These are phyloP conservation scores for Atethmia centrago DNA, from an alignment of 2,888 invertebrate species.

Conservation along the genomic window DNA sequence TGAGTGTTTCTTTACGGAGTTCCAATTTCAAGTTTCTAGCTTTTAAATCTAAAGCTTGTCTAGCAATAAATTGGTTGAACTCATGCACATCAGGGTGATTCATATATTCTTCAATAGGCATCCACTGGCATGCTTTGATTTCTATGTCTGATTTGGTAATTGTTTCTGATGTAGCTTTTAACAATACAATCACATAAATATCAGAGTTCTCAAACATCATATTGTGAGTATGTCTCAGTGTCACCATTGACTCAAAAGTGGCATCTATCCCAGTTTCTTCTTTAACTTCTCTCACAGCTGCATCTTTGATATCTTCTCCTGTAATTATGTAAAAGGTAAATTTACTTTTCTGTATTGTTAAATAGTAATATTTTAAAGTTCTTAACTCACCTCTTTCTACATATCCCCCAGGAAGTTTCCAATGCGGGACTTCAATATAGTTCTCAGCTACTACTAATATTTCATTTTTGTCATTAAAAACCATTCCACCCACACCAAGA, in stretches of 20 bases:
- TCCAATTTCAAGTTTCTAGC: slow-evolving; percentile 91
- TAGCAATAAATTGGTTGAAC: slow-evolving; percentile 92
- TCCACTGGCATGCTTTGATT: slow-evolving; percentile 95
- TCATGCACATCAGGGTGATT: slow-evolving; percentile 93
- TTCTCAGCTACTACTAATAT: slow-evolving; percentile 95
- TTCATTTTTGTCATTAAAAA: slow-evolving; percentile 94
- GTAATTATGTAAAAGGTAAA: slow-evolving; percentile 61
- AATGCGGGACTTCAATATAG: slow-evolving; percentile 90
- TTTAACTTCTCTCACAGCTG: slow-evolving; percentile 95
- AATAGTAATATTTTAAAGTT: background rate
- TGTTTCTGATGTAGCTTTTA: slow-evolving; percentile 92
- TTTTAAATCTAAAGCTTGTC: slow-evolving; percentile 92
- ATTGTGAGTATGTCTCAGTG: slow-evolving; percentile 94
- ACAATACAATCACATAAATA: slow-evolving; percentile 94
- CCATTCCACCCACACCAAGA: slow-evolving; percentile 96
- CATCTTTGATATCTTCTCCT: slow-evolving; percentile 96
- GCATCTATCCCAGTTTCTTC: slow-evolving; percentile 97
- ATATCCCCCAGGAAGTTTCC: slow-evolving; percentile 98
- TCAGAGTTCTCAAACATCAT: slow-evolving; percentile 96
- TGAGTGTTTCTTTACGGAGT: slow-evolving; percentile 86
- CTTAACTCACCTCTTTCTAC: slow-evolving; percentile 93
- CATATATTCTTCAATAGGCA: slow-evolving; percentile 94
- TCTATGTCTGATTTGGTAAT: slow-evolving; percentile 94
- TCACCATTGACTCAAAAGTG: slow-evolving; percentile 94
- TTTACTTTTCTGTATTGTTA: background rate